Percentiles rank a stretch among this genome's conserved stretches.
phyloP scores from a whole-genome alignment of 1,140 invertebrate genomes.

The Bactericera cockerelli region DNA sequence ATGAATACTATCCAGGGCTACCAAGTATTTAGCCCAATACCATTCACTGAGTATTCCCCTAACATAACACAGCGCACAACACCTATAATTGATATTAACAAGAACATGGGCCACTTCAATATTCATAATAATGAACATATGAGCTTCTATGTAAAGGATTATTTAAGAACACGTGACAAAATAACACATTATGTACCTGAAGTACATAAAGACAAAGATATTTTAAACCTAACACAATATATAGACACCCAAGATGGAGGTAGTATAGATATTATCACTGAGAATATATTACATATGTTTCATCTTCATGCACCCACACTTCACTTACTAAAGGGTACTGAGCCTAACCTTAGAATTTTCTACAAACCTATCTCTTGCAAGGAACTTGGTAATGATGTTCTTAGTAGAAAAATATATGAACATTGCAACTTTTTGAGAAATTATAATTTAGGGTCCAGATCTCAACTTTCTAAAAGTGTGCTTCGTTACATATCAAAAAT shows the following conservation, averaged over 20 bases:
- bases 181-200: constrained; percentile 40
- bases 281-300: constrained; percentile 41
- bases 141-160: constrained; percentile 70
- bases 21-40: constrained; percentile 67
- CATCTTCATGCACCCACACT: constrained; percentile 42
- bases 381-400: constrained; percentile 7
- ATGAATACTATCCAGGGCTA: constrained; percentile 70
- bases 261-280: constrained; percentile 16
- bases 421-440: constrained; percentile 18
- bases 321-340: constrained; percentile 51
- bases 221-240: constrained; percentile 24
- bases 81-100: constrained; percentile 50
- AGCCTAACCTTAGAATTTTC: constrained; percentile 40
- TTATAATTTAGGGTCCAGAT: constrained; percentile 21
- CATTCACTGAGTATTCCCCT: constrained; percentile 61
- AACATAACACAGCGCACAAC: constrained; percentile 39
- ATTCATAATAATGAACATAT: constrained; percentile 49
- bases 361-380: constrained; percentile 15
- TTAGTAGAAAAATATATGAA: constrained; percentile 11
- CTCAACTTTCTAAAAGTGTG: constrained; percentile 21
- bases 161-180: constrained; percentile 41
- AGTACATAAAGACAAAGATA: constrained; percentile 43
- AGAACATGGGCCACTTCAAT: constrained; percentile 68
- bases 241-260: background rate
- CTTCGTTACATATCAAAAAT: constrained; percentile 18